Conservation (phyloP, 23 tunicate species). For the Ciona savignyi region DNA sequence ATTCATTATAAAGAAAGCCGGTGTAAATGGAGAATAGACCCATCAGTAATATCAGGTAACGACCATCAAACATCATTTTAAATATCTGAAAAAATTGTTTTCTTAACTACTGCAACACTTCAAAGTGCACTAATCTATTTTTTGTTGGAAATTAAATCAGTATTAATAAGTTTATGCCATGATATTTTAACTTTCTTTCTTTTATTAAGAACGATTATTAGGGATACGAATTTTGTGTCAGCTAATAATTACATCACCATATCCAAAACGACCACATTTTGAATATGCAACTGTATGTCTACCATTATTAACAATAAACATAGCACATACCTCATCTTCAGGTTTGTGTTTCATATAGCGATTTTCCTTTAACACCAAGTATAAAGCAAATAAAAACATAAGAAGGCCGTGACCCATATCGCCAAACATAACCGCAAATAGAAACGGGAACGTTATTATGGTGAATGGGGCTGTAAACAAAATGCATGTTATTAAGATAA, state of each 20-base stretch:
- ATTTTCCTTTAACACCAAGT: conserved; percentile 55
- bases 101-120: too few relatives aligned
- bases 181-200: too few relatives aligned
- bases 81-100: conserved; percentile 54
- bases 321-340: conserved; percentile 58
- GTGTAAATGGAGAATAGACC: conserved; percentile 92
- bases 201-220: too few relatives aligned
- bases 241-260: too few relatives aligned
- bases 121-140: too few relatives aligned
- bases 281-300: too few relatives aligned
- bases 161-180: too few relatives aligned
- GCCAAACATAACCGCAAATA: conserved; percentile 97
- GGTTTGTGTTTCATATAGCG: conserved; percentile 29
- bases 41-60: conserved; percentile 90
- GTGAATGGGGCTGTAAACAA: conserved; percentile 90
- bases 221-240: too few relatives aligned
- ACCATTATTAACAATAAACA: too few relatives aligned
- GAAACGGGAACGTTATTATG: conserved; percentile 93
- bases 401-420: conserved; percentile 93
- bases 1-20: conserved; percentile 95
- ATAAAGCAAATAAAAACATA: conserved; percentile 66
- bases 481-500: too few relatives aligned
- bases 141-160: too few relatives aligned
- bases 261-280: too few relatives aligned
- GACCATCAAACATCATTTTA: conserved; percentile 83